Evolutionary conservation across 2,888 invertebrate genomes (phyloP), one percentile per base, ranked within the genome.

Genomic region (Andrena dorsata): DNA sequence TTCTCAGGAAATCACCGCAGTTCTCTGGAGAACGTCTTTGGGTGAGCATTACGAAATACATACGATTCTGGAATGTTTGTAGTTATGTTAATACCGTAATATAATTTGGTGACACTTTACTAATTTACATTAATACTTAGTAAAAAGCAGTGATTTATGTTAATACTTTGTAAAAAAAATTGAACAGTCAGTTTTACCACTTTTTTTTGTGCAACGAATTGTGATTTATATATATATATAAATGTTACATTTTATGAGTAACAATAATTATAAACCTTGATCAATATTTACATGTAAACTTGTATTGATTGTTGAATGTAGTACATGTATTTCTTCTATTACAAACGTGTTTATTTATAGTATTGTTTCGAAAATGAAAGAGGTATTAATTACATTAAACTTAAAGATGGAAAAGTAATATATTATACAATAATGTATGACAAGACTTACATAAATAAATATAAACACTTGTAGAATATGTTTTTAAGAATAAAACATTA

Each of bases 1-100:
- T 82, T 81, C 83, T 73, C 64, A 86, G 84, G 90, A 88, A 89
- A 89, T 87, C 89, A 86, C 81, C 88, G 90, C 92, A 94, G 93
- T 93, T 93, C 90, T 88, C 83, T 87, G 85, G 90, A 86, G 91
- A 92, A 89, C 93, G 92, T 92, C 90, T 89, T 90, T 88, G 89
- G 90, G 92, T 92, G 88, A 91, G 91, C 88, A 90, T 88, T 89
- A 74, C 20, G 53, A 74, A 75, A 35, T 63, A 72, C 16, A 30
- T 30, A 26, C 56, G 30, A 35, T 64, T 20, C 2, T 47, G 13
- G 28, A 2, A 32, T 76, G 16, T 32, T 60, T 26, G n/a, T 26
- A 47, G 7, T 41, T 53, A 13, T 35, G 49, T 13, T 13, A 30
- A 65, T 32, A 30, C 16, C 47, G 4, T 26, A 23, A 56, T 56